Base-by-base conservation (phyloP, 1,140 invertebrate genomes). In the Triops cancriformis region DNA sequence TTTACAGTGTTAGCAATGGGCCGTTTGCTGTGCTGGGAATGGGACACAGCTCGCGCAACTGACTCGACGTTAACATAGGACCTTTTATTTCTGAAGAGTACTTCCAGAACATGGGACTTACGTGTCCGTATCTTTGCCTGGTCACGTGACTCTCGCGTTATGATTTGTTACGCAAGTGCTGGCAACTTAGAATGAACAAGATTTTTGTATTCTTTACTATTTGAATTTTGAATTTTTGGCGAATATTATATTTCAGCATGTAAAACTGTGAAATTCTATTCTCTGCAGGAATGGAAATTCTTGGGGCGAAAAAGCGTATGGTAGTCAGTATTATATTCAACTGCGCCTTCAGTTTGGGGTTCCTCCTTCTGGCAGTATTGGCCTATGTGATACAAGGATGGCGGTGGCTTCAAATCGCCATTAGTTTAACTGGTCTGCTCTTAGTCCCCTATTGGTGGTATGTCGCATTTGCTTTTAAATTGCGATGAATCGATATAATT, bases 301-400 rank as follows among this genome's bases (percentile, higher is more conserved):
- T 84, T 26, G 83, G 83, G 9, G 79, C 79, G 41, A 81, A 81
- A 78, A 81, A 80, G 42, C 78, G 84, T 26, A 79, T 83, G 10
- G 77, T 80, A 11, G 79, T 77, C 73, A 83, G 82, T 9, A 84
- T 84, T 28, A 76, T 83, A 23, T 81, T 84, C 75, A 81, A 83
- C 72, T 80, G 84, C 26, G 80, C 83, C 1, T 85, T 83, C 80
- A 83, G 84, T 14, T 26, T 84, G 26, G 85, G 84, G 14, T 82
- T 82, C 74, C 73, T 81, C 11, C 41, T 83, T 73, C 76, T 84
- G 26, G 83, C 82, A 26, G 45, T 83, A 12, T 72, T 83, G 27
- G 84, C 84, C 10, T 82, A 82, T 73, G 82, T 82, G 77, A 80
- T 85, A 31, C 74, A 81, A 45, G 81, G 84, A 37, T 85, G 84